A percentile compares a stretch with the other conserved stretches of the same genome.
Conservation (phyloP, 2,888 invertebrate genomes). For the Eubasilissa splendida region DNA sequence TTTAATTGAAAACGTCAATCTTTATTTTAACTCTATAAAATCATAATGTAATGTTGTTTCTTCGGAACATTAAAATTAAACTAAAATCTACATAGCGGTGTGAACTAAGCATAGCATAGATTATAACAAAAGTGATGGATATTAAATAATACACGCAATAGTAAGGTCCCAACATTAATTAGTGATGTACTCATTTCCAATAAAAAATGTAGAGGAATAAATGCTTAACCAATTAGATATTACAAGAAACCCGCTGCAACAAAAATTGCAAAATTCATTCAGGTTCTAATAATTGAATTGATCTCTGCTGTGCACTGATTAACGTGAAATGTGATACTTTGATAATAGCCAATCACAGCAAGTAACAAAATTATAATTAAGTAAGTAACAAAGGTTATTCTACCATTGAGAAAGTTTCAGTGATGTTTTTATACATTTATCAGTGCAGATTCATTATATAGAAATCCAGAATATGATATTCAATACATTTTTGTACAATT, state of each 20-base stretch:
- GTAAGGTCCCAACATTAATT: not conserved
- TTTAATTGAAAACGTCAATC: not conserved
- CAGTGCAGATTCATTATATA: too few relatives aligned
- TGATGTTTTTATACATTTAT: too few relatives aligned
- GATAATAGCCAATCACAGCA: too few relatives aligned
- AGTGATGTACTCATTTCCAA: not conserved
- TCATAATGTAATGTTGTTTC: conserved; percentile 27
- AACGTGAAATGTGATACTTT: too few relatives aligned
- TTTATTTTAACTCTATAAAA: conserved; percentile 6
- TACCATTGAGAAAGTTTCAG: too few relatives aligned
- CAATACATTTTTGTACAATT: too few relatives aligned
- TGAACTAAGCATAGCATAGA: conserved; percentile 18
- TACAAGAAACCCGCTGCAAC: not conserved
- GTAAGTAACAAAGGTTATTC: too few relatives aligned
- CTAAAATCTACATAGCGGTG: conserved; percentile 25
- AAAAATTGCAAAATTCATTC: too few relatives aligned
- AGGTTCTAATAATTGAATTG: too few relatives aligned
- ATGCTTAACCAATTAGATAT: conserved; percentile 2
- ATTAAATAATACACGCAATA: conserved; percentile 2
- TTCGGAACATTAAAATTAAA: conserved; percentile 30
- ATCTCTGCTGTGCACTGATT: too few relatives aligned
- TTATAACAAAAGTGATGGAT: conserved; percentile 24
- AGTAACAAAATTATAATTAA: too few relatives aligned
- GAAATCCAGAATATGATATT: too few relatives aligned
- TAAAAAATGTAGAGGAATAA: conserved; percentile 6